Conservation (phyloP, 2,888 invertebrate species). For the Aquatica leii region DNA sequence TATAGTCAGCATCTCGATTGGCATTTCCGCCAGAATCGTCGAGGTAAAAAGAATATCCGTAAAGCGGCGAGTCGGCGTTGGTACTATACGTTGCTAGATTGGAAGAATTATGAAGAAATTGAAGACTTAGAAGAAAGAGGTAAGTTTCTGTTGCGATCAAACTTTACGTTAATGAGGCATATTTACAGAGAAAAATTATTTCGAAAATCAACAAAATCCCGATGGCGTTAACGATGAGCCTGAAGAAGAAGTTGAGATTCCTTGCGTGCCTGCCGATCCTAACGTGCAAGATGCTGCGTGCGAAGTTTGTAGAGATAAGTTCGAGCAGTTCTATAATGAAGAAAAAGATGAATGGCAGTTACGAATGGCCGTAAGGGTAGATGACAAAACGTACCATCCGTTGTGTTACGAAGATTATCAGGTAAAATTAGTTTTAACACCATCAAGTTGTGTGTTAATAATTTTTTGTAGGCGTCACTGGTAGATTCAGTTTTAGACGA, state of each 20-base stretch:
- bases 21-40: conserved; percentile 95
- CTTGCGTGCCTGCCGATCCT: conserved; percentile 75
- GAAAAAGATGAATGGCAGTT: conserved; percentile 98
- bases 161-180: not conserved
- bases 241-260: conserved; percentile 68
- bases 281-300: conserved; percentile 76
- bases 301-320: conserved; percentile 90
- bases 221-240: conserved; percentile 67
- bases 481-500: conserved; percentile 50
- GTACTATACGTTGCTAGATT: conserved; percentile 90
- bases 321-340: conserved; percentile 96
- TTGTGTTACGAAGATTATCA: conserved; percentile 88
- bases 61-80: conserved; percentile 86
- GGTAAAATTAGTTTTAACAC: conserved; percentile 59
- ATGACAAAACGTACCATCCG: conserved; percentile 86
- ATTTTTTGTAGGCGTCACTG: conserved; percentile 45
- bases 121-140: conserved; percentile 90
- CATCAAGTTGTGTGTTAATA: too few relatives aligned
- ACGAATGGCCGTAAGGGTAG: conserved; percentile 79
- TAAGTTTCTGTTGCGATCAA: conserved; percentile 50
- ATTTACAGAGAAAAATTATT: conserved; percentile 82
- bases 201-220: conserved; percentile 73
- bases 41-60: conserved; percentile 84
- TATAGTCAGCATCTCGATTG: conserved; percentile 98
- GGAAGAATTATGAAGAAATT: conserved; percentile 94